Conservation (phyloP, 2,113 vertebrate species). For the Pavo muticus region DNA sequence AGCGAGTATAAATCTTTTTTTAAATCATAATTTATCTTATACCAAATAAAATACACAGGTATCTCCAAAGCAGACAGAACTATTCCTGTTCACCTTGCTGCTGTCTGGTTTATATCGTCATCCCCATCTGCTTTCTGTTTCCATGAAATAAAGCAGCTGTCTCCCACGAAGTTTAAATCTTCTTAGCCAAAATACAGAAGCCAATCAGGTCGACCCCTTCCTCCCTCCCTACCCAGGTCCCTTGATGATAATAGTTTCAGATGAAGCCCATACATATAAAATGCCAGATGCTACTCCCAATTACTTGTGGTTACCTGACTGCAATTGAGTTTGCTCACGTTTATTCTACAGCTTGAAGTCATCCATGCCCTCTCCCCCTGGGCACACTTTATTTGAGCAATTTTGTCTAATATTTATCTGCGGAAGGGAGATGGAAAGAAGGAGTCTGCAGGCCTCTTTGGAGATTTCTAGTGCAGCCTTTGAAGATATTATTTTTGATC, state of each 20-base stretch:
- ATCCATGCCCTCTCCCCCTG: neutral
- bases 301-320: slow-evolving; percentile 13
- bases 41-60: neutral
- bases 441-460: neutral
- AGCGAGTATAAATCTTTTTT: neutral
- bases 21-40: neutral
- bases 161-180: neutral
- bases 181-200: slow-evolving; percentile 44
- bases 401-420: neutral
- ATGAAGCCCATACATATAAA: neutral
- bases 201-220: neutral
- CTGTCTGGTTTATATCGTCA: slow-evolving; percentile 8
- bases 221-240: neutral
- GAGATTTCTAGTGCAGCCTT: neutral
- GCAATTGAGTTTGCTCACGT: neutral
- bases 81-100: neutral
- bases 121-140: slow-evolving; percentile 44
- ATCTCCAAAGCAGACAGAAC: neutral
- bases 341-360: neutral
- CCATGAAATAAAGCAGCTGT: slow-evolving; percentile 41
- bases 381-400: neutral
- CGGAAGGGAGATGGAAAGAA: neutral
- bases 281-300: slow-evolving; percentile 1
- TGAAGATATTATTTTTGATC: neutral
- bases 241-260: neutral